Conservation (phyloP, 2,113 vertebrate species). For the Anarrhichthys ocellatus region DNA sequence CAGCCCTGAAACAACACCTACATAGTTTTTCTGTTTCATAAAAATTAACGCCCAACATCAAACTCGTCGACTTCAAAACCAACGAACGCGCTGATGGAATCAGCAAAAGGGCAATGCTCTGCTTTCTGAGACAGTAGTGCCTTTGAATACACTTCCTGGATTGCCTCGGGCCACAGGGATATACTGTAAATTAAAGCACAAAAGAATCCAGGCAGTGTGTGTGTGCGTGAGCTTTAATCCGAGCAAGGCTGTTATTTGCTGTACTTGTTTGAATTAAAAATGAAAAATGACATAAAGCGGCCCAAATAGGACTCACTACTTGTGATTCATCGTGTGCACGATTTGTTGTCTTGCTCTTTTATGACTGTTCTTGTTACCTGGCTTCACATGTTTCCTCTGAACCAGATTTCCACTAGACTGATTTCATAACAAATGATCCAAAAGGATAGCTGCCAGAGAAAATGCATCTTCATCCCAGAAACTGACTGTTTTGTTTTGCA, state of each 20-base stretch:
- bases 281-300: conserved; percentile 57
- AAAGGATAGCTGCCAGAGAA: conserved; percentile 46
- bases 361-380: conserved; percentile 31
- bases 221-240: conserved; percentile 9
- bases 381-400: conserved; percentile 24
- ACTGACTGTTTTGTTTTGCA: conserved; percentile 19
- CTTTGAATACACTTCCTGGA: conserved; percentile 26
- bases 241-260: conserved; percentile 19
- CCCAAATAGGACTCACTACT: conserved; percentile 41
- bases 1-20: conserved; percentile 58
- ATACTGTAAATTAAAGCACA: conserved; percentile 32
- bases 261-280: conserved; percentile 53
- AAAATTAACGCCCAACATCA: conserved; percentile 19
- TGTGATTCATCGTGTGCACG: conserved; percentile 36
- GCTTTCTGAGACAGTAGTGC: conserved; percentile 25
- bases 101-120: conserved; percentile 12
- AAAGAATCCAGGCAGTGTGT: conserved; percentile 16
- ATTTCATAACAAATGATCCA: conserved; percentile 51
- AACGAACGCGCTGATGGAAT: conserved; percentile 27
- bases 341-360: conserved; percentile 29
- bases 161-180: conserved; percentile 20
- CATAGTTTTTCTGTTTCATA: conserved; percentile 58
- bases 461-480: conserved; percentile 36
- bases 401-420: conserved; percentile 51
- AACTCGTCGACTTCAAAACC: conserved; percentile 43